Conservation (phyloP, 1,140 invertebrate species). For the Copidosoma floridanum region DNA sequence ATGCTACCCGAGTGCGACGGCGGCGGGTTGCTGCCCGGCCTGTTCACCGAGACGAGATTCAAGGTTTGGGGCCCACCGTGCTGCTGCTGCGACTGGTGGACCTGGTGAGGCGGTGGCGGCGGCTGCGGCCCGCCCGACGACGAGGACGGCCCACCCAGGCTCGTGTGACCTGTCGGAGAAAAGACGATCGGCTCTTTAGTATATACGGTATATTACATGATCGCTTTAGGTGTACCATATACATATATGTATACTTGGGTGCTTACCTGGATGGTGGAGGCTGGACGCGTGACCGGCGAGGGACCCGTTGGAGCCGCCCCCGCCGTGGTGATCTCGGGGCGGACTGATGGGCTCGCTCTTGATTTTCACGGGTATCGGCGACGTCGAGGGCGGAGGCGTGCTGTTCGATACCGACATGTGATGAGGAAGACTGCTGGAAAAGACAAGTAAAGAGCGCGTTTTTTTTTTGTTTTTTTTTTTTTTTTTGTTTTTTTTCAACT, state of each 20-base stretch:
- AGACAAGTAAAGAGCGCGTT: not conserved
- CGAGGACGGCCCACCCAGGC: slow-evolving; percentile 48
- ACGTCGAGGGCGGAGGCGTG: slow-evolving; percentile 73
- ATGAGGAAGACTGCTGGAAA: slow-evolving; percentile 69
- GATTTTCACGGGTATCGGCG: slow-evolving; percentile 83
- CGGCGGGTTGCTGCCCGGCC: slow-evolving; percentile 52
- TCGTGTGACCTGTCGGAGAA: slow-evolving; percentile 34
- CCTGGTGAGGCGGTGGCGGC: slow-evolving; percentile 43
- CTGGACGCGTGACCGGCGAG: slow-evolving; percentile 38
- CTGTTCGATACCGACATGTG: slow-evolving; percentile 79
- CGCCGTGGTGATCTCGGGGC: slow-evolving; percentile 65
- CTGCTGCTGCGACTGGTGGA: slow-evolving; percentile 36
- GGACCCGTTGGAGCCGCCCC: slow-evolving; percentile 40
- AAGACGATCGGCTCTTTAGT: not conserved
- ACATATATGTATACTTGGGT: too few species aligned
- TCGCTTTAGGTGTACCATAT: too few species aligned
- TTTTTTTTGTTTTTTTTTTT: not conserved
- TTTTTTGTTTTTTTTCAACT: not conserved
- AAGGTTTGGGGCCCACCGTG: slow-evolving; percentile 64
- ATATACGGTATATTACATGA: too few species aligned
- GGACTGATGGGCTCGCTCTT: slow-evolving; percentile 94
- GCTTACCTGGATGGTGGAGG: slow-evolving; percentile 9
- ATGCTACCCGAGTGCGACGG: slow-evolving; percentile 64
- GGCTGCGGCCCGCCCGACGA: slow-evolving; percentile 48
- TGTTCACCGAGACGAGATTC: slow-evolving; percentile 49